Evolutionary conservation across 1,140 invertebrate species (phyloP), one percentile per base, ranked within the genome.

Genomic region (Hyphantria cunea): DNA sequence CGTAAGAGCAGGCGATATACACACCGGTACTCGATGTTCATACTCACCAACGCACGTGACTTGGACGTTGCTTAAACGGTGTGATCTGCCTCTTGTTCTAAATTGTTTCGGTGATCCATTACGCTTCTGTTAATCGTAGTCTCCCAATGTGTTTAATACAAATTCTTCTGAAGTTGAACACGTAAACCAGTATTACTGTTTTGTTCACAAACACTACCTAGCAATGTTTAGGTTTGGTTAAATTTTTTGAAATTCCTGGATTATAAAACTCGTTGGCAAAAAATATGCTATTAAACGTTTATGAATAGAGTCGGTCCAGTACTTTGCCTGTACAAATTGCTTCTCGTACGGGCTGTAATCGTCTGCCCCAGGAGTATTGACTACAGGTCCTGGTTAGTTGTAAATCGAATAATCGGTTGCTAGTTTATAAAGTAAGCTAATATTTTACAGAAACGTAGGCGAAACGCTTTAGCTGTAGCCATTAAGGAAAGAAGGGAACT

Each of bases 401-500:
- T 69, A 59, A 71, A 74, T 74, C 69, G 68, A 81, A 68, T 61
- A 69, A 68, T 82, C 72, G 76, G 72, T 76, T 76, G 75, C 80
- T 87, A 87, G 80, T 78, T 81, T 61, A 54, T 79, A 78, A 74
- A 64, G n/a, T 60, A 66, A 73, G 69, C 67, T 83, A 78, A 80
- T 68, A 65, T 80, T 84, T 84, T 81, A 86, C 74, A 80, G 73
- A 82, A 71, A 74, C 48, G 76, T 88, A 88, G 80, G 64, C 67
- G 68, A 87, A 86, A 80, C 73, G 87, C 87, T 90, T 88, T 87
- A 89, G 81, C 80, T 71, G 78, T 90, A 90, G 83, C 77, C 64
- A 82, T 63, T 85, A 84, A 83, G 82, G 56, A 54, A 71, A 76
- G 82, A 83, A 86, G 74, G 74, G 78, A 79, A 86, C 87, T 90